Base-by-base conservation (phyloP, 2,797 vertebrate species). In the Falco rusticolus region DNA sequence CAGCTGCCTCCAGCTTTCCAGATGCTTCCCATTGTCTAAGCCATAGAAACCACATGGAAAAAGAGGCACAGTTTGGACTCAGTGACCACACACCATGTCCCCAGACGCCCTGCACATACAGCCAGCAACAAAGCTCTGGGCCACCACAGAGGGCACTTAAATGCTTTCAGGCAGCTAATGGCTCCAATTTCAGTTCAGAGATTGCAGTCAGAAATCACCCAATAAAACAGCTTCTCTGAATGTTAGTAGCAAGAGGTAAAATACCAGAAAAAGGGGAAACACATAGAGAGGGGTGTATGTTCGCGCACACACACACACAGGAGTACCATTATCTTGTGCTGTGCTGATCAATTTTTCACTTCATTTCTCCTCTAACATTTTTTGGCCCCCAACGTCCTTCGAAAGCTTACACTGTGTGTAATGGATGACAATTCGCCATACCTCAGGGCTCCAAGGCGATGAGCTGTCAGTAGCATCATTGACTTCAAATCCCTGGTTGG, bases 391-490 rank as follows among this genome's bases (percentile, higher is more conserved):
- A 28, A 6, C 28, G 57, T 14, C 71, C 68, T 93, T 75, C 69
- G 45, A 41, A 87, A 92, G 72, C 76, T 87, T 47, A 31, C 65
- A 53, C 9, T 0, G 0, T 14, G 20, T 78, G 57, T 37, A 93
- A 87, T 60, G 83, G 87, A 71, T 54, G 84, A 70, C 66, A 87
- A n/a, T 61, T 70, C 56, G 64, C 33, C 85, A 29, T 98, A 99
- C 99, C 99, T 99, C 99, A 41, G 99, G 98, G 96, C 98, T 99
- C 98, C 98, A 99, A 43, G 97, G 96, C 1, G 98, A 98, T 60
- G 98, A 99, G 96, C 98, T 98, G 94, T 99, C 99, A 2, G 98
- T 98, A 71, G 96, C 97, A 12, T 98, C 98, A 10, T 98, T 98
- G 87, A 96, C 98, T 96, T 98, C 98, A 31, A 97, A 97, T 57